Evolutionary conservation across 1,140 invertebrate species (phyloP).

Genomic region (Asobara japonica): DNA sequence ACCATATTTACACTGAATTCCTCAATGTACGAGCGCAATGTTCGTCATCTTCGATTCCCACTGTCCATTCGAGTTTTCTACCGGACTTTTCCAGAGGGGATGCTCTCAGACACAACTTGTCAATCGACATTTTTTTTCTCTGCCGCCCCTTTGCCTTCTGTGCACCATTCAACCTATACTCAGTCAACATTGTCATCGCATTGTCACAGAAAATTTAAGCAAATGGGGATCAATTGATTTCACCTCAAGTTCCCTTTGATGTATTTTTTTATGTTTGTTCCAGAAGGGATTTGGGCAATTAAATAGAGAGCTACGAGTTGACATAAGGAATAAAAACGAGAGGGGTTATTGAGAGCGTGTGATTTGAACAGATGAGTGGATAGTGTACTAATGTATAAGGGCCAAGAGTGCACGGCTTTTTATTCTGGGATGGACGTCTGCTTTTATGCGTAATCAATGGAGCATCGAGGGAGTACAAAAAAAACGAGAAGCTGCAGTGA

Average conservation of each 20-base stretch:
- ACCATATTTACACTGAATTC: no score
- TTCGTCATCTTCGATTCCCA: no score
- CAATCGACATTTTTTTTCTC: background rate
- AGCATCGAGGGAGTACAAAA: background rate
- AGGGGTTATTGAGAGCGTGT: conserved; percentile 4
- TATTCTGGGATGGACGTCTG: conserved; percentile 11
- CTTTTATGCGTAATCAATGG: conserved; percentile 19
- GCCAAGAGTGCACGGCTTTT: background rate
- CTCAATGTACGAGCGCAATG: no score
- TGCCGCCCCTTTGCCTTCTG: background rate
- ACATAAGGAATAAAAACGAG: background rate
- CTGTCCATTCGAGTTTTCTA: background rate
- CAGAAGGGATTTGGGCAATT: background rate
- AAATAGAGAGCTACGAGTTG: conserved; percentile 19
- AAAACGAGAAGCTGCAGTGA: background rate
- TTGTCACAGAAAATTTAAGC: background rate
- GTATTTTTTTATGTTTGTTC: background rate
- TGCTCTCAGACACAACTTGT: no score
- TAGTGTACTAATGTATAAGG: background rate
- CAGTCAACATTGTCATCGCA: background rate
- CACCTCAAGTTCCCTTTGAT: background rate
- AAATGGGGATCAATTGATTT: conserved; percentile 1
- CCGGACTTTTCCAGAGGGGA: background rate
- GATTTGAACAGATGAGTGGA: conserved; percentile 20
- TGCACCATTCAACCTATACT: background rate